Evolutionary conservation across 2,888 invertebrate genomes (phyloP).

Genomic region (Diaphora mendica): DNA sequence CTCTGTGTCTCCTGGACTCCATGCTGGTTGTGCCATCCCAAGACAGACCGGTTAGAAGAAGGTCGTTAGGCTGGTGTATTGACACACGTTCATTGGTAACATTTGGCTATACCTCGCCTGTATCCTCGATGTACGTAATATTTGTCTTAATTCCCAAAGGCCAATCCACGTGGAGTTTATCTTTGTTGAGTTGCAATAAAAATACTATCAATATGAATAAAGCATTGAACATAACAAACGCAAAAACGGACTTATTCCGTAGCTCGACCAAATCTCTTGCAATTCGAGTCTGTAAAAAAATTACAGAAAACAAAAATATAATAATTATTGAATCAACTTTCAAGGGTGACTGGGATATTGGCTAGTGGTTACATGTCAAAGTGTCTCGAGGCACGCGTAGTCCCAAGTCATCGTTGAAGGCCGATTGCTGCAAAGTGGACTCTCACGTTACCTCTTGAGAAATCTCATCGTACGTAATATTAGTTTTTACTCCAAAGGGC

Average conservation of each 20-base stretch:
- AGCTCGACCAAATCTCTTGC: constrained; percentile 96
- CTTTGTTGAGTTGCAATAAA: constrained; percentile 99
- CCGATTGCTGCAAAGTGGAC: constrained; percentile 74
- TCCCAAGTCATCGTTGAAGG: constrained; percentile 84
- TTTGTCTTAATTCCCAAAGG: constrained; percentile 98
- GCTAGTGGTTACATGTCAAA: constrained; percentile 41
- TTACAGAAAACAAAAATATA: constrained; percentile 80
- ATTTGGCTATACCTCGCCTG: constrained; percentile 93
- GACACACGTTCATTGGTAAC: constrained; percentile 79
- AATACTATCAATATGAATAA: constrained; percentile 99
- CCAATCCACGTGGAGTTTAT: constrained; percentile 99
- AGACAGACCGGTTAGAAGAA: constrained; percentile 85
- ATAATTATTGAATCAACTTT: constrained; percentile 79
- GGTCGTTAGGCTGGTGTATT: constrained; percentile 85
- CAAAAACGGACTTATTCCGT: constrained; percentile 98
- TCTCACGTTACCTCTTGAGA: constrained; percentile 95
- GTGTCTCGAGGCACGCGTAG: constrained; percentile 23
- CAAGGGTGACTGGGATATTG: constrained; percentile 85
- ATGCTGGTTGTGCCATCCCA: constrained; percentile 84
- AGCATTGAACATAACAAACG: constrained; percentile 99
- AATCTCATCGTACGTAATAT: constrained; percentile 95
- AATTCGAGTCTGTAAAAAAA: constrained; percentile 92
- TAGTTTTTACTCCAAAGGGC: constrained; percentile 97
- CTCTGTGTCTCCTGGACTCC: constrained; percentile 76
- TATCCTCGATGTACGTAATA: constrained; percentile 97